These are phyloP conservation scores for Zaprionus kolodkinae DNA, from an alignment of 1,140 invertebrate species.

Conservation along the genomic window DNA sequence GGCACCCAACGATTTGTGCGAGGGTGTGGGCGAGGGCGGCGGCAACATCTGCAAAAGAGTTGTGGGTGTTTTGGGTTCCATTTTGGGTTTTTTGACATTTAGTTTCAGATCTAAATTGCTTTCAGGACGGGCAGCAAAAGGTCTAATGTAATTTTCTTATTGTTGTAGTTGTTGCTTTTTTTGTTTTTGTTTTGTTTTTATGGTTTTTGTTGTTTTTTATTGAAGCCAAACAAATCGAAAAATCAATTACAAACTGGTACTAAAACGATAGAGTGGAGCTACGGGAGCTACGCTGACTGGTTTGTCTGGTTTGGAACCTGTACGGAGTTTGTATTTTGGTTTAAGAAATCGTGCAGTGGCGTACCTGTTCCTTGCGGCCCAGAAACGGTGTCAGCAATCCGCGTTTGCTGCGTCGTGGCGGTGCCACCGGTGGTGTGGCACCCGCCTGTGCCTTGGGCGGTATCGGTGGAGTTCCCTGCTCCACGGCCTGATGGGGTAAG, in stretches of 20 bases:
- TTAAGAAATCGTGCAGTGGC: slow-evolving; percentile 84
- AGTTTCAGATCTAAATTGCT: slow-evolving; percentile 7
- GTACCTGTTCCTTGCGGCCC: slow-evolving; percentile 85
- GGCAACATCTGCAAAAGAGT: slow-evolving; percentile 73
- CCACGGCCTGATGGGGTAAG: slow-evolving; percentile 58
- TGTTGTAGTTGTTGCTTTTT: slow-evolving; percentile 26
- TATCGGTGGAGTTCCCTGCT: slow-evolving; percentile 88
- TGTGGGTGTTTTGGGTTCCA: slow-evolving; percentile 40
- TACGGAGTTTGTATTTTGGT: slow-evolving; percentile 56
- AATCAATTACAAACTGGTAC: slow-evolving; percentile 70
- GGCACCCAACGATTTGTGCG: slow-evolving; percentile 59
- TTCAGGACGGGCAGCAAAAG: slow-evolving; percentile 43
- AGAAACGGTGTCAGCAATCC: slow-evolving; percentile 84
- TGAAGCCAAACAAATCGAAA: slow-evolving; percentile 64
- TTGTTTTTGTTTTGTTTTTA: slow-evolving; percentile 47
- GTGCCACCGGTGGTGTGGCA: slow-evolving; percentile 90
- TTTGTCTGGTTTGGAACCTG: slow-evolving; percentile 32
- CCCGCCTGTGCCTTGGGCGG: slow-evolving; percentile 89
- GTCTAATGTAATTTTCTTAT: slow-evolving; percentile 34
- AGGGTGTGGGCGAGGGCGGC: slow-evolving; percentile 76
- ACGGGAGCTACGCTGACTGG: slow-evolving; percentile 20
- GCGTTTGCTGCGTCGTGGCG: slow-evolving; percentile 91
- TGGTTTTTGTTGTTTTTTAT: slow-evolving; percentile 59
- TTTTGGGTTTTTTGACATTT: slow-evolving; percentile 27
- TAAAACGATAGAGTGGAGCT: slow-evolving; percentile 51